A percentile compares a stretch with the other conserved stretches of the same genome.
phyloP scores from a whole-genome alignment of 2,113 vertebrate species.

The Crotophaga sulcirostris region DNA sequence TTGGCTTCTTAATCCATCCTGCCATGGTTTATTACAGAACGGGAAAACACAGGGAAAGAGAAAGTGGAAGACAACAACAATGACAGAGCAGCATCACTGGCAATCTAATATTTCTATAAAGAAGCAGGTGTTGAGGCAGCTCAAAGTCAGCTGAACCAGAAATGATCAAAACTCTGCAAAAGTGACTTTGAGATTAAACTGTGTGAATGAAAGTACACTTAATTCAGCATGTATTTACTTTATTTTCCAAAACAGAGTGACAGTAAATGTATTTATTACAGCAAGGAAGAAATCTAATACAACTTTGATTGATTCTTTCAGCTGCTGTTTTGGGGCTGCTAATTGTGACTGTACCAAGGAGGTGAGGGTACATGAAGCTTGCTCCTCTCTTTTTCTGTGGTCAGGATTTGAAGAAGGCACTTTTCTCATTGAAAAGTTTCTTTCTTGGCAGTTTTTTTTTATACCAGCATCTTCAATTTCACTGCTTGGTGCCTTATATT shows the following conservation, averaged over 20 bases:
- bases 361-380: not conserved
- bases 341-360: not conserved
- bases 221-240: not conserved
- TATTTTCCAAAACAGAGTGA: not conserved
- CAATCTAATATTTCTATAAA: not conserved
- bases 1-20: not conserved
- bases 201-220: rapidly evolving
- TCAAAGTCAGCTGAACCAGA: not conserved
- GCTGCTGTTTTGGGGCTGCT: not conserved
- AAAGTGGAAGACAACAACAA: not conserved
- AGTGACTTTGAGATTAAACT: not conserved
- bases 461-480: not conserved
- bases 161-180: not conserved
- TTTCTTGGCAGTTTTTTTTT: not conserved
- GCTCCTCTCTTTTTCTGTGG: not conserved
- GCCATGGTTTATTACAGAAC: not conserved
- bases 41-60: not conserved
- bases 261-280: not conserved
- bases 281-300: not conserved
- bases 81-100: not conserved
- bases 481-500: not conserved
- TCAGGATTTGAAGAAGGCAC: not conserved
- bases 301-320: not conserved
- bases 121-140: not conserved
- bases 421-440: not conserved